A percentile compares a stretch with the other conserved stretches of the same genome.
These are phyloP conservation scores for Propithecus coquereli DNA, from an alignment of 2,113 vertebrate species.

Conservation along the genomic window DNA sequence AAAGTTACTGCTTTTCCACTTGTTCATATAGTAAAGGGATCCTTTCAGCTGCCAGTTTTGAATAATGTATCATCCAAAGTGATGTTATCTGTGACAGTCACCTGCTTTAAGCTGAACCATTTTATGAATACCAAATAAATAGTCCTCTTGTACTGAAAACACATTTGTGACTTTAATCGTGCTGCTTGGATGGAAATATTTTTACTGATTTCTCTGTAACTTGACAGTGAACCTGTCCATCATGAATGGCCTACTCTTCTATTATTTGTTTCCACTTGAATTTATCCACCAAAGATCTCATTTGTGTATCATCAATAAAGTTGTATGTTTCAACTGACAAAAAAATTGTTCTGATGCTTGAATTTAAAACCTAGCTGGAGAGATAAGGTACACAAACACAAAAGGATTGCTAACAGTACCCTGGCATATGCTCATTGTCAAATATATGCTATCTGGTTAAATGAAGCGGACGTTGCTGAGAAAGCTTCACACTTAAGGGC, in stretches of 20 bases:
- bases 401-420: constrained; percentile 3
- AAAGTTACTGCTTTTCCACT: constrained; percentile 42
- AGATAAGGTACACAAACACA: constrained; percentile 12
- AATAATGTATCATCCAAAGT: constrained; percentile 65
- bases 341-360: constrained; percentile 26
- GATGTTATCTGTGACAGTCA: constrained; percentile 62
- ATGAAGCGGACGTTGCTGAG: constrained; percentile 14
- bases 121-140: constrained; percentile 73
- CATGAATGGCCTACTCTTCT: constrained; percentile 51
- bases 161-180: constrained; percentile 56
- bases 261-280: constrained; percentile 68
- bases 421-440: neutral
- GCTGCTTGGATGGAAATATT: constrained; percentile 63
- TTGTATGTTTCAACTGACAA: constrained; percentile 48
- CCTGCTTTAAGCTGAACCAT: constrained; percentile 60
- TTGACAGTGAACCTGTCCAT: constrained; percentile 49
- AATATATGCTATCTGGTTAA: constrained; percentile 1
- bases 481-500: neutral
- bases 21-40: constrained; percentile 44
- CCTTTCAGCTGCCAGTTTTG: constrained; percentile 50
- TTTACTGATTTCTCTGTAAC: constrained; percentile 61
- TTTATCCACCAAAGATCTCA: constrained; percentile 72
- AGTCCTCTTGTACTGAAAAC: constrained; percentile 62
- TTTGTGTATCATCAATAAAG: constrained; percentile 72
- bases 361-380: constrained; percentile 33